These are phyloP conservation scores for Tenthredo livida DNA, from an alignment of 2,888 invertebrate genomes.

Conservation along the genomic window DNA sequence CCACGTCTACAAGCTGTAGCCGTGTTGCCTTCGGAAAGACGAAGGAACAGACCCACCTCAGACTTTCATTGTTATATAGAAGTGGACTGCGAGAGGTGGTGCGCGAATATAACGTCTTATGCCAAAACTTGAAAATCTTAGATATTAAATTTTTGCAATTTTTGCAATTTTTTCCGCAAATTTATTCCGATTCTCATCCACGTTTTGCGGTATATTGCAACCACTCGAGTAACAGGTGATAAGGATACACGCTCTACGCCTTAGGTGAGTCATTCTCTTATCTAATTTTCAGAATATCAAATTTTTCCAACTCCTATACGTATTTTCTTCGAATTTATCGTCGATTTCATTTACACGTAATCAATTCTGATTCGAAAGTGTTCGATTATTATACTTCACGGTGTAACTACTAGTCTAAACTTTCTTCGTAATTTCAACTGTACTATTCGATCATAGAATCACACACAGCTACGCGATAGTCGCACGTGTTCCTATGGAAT, in stretches of 20 bases:
- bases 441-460: background rate
- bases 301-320: background rate
- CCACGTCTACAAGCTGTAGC: conserved; percentile 25
- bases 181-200: background rate
- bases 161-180: too few species aligned
- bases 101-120: conserved; percentile 28
- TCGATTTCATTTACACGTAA: background rate
- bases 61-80: conserved; percentile 42
- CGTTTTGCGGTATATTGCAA: too few species aligned
- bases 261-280: background rate
- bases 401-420: background rate
- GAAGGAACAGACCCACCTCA: background rate
- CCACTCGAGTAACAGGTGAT: background rate
- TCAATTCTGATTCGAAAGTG: conserved; percentile 15
- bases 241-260: too few species aligned
- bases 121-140: background rate
- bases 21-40: background rate
- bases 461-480: background rate
- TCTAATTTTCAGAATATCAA: background rate
- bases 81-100: background rate
- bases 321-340: background rate
- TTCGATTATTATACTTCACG: background rate
- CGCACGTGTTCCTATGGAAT: conserved; percentile 9
- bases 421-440: background rate
- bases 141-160: background rate